Evolutionary conservation across 30 jellyfish, hydroid and myxozoan species (phyloP), one percentile per base, ranked within the genome.

Genomic region (Phacellophora camtschatica): DNA sequence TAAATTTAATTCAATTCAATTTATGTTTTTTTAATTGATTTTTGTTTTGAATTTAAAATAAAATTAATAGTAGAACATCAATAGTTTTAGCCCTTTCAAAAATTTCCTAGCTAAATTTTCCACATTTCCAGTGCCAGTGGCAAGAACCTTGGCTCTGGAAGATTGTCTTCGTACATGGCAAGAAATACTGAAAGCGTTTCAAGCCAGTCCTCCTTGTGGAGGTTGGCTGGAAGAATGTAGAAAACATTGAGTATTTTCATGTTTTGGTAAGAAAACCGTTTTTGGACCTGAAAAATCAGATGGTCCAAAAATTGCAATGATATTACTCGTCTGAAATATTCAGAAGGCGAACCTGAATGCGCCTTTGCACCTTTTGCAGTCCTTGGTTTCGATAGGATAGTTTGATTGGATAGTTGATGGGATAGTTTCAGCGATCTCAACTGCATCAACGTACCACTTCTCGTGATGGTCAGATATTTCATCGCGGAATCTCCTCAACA

Each of bases 81-180:
- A n/a, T n/a, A n/a, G n/a, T n/a, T n/a, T n/a, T n/a, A n/a, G n/a
- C n/a, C n/a, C n/a, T n/a, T n/a, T n/a, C n/a, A n/a, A n/a, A n/a
- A n/a, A n/a, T n/a, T n/a, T n/a, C n/a, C n/a, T n/a, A n/a, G n/a
- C n/a, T n/a, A n/a, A n/a, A n/a, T n/a, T 36, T 83, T 74, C 95
- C 95, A 83, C 50, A 39, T 51, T 25, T 30, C 56, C 37, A 83
- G 56, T 56, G 69, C 95, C 1, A 74, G 55, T 9, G 28, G 7
- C n/a, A 70, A 31, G 42, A 10, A 68, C 27, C 73, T 39, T 33
- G 95, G 88, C 88, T 83, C 88, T 9, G 95, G 88, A 22, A 83
- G 45, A 31, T 83, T 88, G 16, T 53, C 87, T 56, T 27, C 54
- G 51, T 62, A 78, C 46, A 41, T 1, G 25, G 71, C 5, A 0